Base-by-base conservation (phyloP, 2,797 vertebrate species). In the Melanotaenia trifasciata region DNA sequence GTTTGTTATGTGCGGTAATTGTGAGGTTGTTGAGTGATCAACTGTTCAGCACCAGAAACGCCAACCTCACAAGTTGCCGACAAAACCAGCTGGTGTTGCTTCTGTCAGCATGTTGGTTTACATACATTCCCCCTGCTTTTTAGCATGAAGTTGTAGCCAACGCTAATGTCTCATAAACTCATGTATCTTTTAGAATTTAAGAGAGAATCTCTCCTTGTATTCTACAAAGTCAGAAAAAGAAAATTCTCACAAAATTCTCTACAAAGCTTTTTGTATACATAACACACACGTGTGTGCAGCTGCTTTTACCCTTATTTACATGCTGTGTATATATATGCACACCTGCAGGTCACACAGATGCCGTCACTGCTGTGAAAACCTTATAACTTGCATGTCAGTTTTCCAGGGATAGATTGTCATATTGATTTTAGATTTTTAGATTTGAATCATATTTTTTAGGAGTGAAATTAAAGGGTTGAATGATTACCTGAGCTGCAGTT, bases 311-410 rank as follows among this genome's bases (percentile, higher is more conserved):
- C 11, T 38, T 60, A 36, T 72, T 50, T 62, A 57, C 62, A 56
- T 18, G 12, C 3, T 14, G 4, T 40, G 10, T 35, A 35, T 35
- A 35, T 35, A 35, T 35, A 35, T 35, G 53, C 36, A 64, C 51
- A 47, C 22, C 43, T 65, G 36, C n/a, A 14, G 13, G 26, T 51
- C 9, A 50, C 16, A 30, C 7, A 33, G 26, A 62, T 24, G 59
- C 1, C 5, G 5, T 45, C 28, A 18, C 35, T 81, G 69, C 43
- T 71, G 64, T 78, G 69, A 71, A 79, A 85, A 83, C 65, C 60
- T 67, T 73, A 24, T 58, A 50, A 40, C 45, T 60, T 36, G 16
- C 5, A 38, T 18, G 32, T 56, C 57, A 58, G 10, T 4, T 22
- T 53, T 64, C 18, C 26, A 66, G 38, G 20, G 64, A 22, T 51